Evolutionary conservation across 2,888 invertebrate species (phyloP).

Genomic region (Caenorhabditis uteleia): DNA sequence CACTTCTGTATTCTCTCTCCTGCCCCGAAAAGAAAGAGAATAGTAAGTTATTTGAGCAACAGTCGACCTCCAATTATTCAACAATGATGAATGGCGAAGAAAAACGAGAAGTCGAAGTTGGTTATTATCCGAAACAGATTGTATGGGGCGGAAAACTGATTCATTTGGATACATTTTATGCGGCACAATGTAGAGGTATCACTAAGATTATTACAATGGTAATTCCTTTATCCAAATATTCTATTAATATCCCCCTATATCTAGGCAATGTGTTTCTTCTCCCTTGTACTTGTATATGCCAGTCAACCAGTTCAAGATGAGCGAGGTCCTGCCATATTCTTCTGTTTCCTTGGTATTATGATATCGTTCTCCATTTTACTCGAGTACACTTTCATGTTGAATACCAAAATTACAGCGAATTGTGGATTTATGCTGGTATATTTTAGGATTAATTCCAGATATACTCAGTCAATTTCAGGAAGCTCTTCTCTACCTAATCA

Average conservation of each 20-base stretch:
- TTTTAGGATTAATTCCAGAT: background rate
- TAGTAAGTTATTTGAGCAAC: too few species aligned
- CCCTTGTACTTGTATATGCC: slow-evolving; percentile 40
- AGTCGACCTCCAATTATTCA: too few species aligned
- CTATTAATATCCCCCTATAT: slow-evolving; percentile 2
- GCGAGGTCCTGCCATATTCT: slow-evolving; percentile 54
- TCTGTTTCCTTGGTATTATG: slow-evolving; percentile 52
- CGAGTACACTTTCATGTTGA: slow-evolving; percentile 57
- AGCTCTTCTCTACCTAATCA: slow-evolving; percentile 39
- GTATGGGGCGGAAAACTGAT: slow-evolving; percentile 43
- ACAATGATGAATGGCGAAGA: too few species aligned
- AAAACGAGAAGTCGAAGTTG: too few species aligned
- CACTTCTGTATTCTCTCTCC: too few species aligned
- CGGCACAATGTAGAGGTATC: slow-evolving; percentile 51
- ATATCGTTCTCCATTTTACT: slow-evolving; percentile 51
- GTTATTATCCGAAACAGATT: slow-evolving; percentile 30
- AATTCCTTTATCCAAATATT: too few species aligned
- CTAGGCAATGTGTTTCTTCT: slow-evolving; percentile 48
- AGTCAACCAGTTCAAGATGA: slow-evolving; percentile 56
- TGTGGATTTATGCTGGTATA: slow-evolving; percentile 51
- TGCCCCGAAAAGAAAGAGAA: too few species aligned
- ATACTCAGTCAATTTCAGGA: slow-evolving; percentile 35
- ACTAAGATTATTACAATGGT: slow-evolving; percentile 59
- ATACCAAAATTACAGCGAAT: slow-evolving; percentile 47
- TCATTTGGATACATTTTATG: slow-evolving; percentile 51